Conservation (phyloP, 2,888 invertebrate genomes). For the Callyntrura guangdongensis region DNA sequence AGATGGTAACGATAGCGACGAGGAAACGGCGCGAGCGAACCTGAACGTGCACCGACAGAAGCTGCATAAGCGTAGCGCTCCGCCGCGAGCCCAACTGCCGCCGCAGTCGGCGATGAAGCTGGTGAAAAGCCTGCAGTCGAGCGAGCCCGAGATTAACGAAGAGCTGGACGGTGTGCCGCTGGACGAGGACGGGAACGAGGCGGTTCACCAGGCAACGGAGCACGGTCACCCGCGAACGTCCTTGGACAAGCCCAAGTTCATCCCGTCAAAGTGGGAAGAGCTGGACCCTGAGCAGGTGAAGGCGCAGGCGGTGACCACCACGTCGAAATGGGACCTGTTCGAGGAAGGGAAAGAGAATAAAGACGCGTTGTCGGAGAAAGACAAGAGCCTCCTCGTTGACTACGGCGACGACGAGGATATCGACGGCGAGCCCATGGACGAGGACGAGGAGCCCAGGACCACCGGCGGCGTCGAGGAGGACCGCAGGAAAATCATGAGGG, state of each 20-base stretch:
- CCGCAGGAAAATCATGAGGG: constrained; percentile 92
- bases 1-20: constrained; percentile 85
- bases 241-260: constrained; percentile 88
- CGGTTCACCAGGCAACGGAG: too few relatives aligned
- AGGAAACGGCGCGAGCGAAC: constrained; percentile 49
- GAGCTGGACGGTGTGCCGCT: constrained; percentile 91
- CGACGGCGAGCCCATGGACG: constrained; percentile 86
- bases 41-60: constrained; percentile 54
- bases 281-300: constrained; percentile 95
- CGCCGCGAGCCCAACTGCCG: constrained; percentile 83
- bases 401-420: constrained; percentile 86
- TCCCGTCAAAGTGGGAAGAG: constrained; percentile 98
- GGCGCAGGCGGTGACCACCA: constrained; percentile 92
- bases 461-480: constrained; percentile 86
- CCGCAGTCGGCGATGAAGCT: constrained; percentile 83
- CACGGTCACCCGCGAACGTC: too few relatives aligned
- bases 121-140: constrained; percentile 81
- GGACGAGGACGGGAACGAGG: constrained; percentile 85
- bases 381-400: constrained; percentile 10
- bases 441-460: constrained; percentile 74
- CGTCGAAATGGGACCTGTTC: constrained; percentile 94
- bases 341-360: constrained; percentile 86
- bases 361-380: constrained; percentile 68
- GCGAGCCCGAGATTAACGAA: constrained; percentile 87
- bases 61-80: constrained; percentile 76